These are phyloP conservation scores for Deilephila porcellus DNA, from an alignment of 2,888 invertebrate genomes.

Conservation along the genomic window DNA sequence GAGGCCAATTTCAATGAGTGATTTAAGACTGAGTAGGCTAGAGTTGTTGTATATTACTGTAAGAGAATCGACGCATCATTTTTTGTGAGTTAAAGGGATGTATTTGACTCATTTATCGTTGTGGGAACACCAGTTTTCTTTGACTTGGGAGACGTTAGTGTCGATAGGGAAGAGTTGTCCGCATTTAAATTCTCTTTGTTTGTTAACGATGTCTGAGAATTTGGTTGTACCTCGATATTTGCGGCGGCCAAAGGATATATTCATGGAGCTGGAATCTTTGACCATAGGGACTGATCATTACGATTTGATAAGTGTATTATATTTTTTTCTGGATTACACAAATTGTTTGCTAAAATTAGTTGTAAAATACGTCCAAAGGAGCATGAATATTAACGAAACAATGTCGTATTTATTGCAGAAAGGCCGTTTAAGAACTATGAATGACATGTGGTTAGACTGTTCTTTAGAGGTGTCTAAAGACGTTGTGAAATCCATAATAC, in stretches of 20 bases:
- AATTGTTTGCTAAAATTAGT: conserved; percentile 67
- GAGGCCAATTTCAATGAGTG: conserved; percentile 70
- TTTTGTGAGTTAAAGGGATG: conserved; percentile 69
- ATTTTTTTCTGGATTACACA: conserved; percentile 74
- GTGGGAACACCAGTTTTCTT: conserved; percentile 76
- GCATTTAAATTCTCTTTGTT: conserved; percentile 69
- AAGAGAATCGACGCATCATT: conserved; percentile 68
- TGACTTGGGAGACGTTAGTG: conserved; percentile 70
- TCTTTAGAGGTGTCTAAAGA: conserved; percentile 73
- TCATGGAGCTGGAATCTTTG: conserved; percentile 65
- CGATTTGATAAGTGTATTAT: conserved; percentile 67
- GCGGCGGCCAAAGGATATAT: conserved; percentile 63
- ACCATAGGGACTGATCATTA: conserved; percentile 78
- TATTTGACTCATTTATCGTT: conserved; percentile 77
- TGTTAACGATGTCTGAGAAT: conserved; percentile 75
- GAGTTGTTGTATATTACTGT: conserved; percentile 79
- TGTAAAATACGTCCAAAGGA: conserved; percentile 74
- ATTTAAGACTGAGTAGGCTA: conserved; percentile 66
- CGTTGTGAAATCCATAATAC: conserved; percentile 69
- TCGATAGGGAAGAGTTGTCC: conserved; percentile 74
- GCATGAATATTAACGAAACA: conserved; percentile 67
- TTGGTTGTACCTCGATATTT: conserved; percentile 69
- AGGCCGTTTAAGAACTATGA: conserved; percentile 67
- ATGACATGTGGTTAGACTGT: conserved; percentile 76
- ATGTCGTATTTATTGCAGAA: conserved; percentile 65